phyloP scores from a whole-genome alignment of 2,113 vertebrate species.

The Glaucomys volans region DNA sequence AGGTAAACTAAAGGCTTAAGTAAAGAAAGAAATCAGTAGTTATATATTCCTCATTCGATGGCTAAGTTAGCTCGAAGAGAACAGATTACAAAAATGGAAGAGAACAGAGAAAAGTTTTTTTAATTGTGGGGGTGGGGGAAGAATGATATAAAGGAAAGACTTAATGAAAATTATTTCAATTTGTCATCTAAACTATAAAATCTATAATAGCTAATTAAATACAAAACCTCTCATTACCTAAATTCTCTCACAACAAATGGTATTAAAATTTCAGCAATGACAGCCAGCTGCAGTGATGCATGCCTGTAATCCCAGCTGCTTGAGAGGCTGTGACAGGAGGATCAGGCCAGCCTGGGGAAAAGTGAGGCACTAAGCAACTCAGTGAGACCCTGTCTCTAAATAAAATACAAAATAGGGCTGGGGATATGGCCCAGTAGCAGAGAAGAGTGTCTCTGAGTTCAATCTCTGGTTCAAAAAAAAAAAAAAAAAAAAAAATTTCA shows the following conservation, averaged over 20 bases:
- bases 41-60: conserved; percentile 11
- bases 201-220: conserved; percentile 75
- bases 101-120: neutral
- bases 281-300: neutral
- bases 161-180: conserved; percentile 28
- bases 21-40: conserved; percentile 46
- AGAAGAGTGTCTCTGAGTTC: no score
- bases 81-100: neutral
- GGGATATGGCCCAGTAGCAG: no score
- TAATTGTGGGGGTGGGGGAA: neutral
- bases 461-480: no score
- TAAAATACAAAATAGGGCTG: no score
- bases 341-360: no score
- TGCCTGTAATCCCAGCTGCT: no score
- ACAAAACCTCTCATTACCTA: conserved; percentile 41
- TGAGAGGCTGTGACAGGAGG: no score
- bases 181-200: conserved; percentile 61
- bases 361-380: no score
- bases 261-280: conserved; percentile 16
- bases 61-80: neutral
- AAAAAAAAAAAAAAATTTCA: no score
- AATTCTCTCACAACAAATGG: neutral
- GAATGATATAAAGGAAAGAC: neutral
- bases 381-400: no score
- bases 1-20: neutral